phyloP scores from a whole-genome alignment of 2,113 vertebrate genomes.

The Ranitomeya variabilis region DNA sequence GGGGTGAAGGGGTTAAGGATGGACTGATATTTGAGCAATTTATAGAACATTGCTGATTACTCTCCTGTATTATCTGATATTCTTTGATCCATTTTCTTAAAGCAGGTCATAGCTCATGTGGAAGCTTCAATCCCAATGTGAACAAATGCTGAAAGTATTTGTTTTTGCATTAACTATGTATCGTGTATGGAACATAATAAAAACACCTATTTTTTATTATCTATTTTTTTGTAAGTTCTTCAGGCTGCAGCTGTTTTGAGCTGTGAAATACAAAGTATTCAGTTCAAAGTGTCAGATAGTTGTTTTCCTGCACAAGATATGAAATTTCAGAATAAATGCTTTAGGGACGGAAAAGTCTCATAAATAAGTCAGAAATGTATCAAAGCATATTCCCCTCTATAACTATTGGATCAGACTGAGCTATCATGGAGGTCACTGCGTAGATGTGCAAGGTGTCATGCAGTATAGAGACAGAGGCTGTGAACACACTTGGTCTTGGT shows the following conservation, averaged over 20 bases:
- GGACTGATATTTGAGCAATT: neutral
- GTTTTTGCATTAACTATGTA: neutral
- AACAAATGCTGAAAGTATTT: neutral
- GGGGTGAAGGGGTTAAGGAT: too few species aligned
- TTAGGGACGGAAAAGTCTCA: neutral
- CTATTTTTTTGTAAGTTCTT: neutral
- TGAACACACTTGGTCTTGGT: constrained; percentile 2
- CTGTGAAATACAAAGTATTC: neutral
- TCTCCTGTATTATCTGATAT: neutral
- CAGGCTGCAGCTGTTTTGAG: neutral
- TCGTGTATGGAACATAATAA: neutral
- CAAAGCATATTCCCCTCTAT: constrained; percentile 29
- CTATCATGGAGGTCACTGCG: constrained; percentile 33
- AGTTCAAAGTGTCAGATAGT: neutral
- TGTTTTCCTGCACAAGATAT: neutral
- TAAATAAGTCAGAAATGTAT: constrained; percentile 41
- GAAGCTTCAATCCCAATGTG: neutral
- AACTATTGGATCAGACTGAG: constrained; percentile 12
- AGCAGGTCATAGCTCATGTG: neutral
- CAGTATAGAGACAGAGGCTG: constrained; percentile 15
- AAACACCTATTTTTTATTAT: neutral
- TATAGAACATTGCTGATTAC: too few species aligned
- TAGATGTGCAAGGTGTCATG: constrained; percentile 4
- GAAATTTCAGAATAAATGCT: constrained; percentile 2
- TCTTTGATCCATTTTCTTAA: neutral